Base-by-base conservation (phyloP, 2,888 invertebrate genomes). In the Cybosia mesomella region DNA sequence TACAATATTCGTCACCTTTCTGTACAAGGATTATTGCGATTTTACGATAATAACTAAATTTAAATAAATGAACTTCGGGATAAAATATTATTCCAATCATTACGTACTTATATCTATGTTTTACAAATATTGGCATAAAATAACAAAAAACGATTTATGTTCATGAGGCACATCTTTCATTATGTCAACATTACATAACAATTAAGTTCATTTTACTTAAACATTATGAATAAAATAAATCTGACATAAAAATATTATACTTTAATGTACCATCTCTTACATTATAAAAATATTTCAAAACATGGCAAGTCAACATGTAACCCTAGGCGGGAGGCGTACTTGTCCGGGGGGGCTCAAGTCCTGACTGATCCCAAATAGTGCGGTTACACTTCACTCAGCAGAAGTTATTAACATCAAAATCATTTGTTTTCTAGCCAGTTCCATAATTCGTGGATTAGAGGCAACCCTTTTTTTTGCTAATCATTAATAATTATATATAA, bases 71-170 rank as follows among this genome's bases (percentile, higher is more conserved):
- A 80, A 79, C 72, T 61, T 74, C 64, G 64, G 68, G 71, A 71
- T 80, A 80, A 58, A 55, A 75, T 71, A 79, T 77, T 73, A 82
- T 75, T 81, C 78, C 81, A 82, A 83, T 80, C 75, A 77, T 81
- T 81, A 83, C 82, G 80, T 82, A 77, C 80, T 77, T 82, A 83
- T 72, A 74, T 66, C 81, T 83, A 83, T 67, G 67, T 80, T 79
- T 77, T 81, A 82, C 77, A 81, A 83, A 83, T 86, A 89, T 88
- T 86, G 87, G 85, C 88, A 87, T 89, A 86, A 83, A 83, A 85
- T 83, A 83, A 85, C 82, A 72, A 60, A 43, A 83, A 85, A 80
- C 84, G 85, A 84, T 87, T 81, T 85, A 81, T 85, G 83, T 78
- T 83, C 77, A 77, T 84, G 83, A 89, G 87, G 87, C 88, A 87